Conservation (phyloP, 2,113 vertebrate genomes). For the Ibidorhyncha struthersii region DNA sequence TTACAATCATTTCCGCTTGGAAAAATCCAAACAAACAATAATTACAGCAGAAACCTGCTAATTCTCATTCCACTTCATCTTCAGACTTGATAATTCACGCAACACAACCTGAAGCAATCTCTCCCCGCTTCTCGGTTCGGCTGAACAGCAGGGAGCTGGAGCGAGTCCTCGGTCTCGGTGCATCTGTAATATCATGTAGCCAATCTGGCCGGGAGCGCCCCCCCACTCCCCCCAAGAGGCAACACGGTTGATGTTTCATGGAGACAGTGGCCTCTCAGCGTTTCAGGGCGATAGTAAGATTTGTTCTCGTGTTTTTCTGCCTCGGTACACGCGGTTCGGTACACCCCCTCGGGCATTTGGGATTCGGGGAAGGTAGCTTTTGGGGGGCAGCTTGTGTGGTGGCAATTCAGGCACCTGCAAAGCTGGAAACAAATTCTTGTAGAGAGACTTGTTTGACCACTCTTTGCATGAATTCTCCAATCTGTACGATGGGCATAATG, state of each 20-base stretch:
- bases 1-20: not conserved
- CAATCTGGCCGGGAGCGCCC: not conserved
- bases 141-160: not conserved
- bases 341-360: accelerated
- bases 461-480: not conserved
- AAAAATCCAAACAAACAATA: constrained; percentile 13
- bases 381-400: not conserved
- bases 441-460: not conserved
- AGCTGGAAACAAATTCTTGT: not conserved
- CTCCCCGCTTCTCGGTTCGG: not conserved
- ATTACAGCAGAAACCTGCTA: constrained; percentile 21
- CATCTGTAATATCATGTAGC: accelerated
- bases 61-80: constrained; percentile 21
- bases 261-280: not conserved
- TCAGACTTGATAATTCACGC: not conserved
- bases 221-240: no score
- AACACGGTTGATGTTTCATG: not conserved
- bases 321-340: accelerated
- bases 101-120: not conserved
- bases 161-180: accelerated
- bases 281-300: not conserved
- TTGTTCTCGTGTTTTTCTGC: not conserved
- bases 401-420: not conserved
- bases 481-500: accelerated
- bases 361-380: not conserved